phyloP scores from a whole-genome alignment of 2,113 vertebrate genomes.

The Dendropsophus ebraccatus region DNA sequence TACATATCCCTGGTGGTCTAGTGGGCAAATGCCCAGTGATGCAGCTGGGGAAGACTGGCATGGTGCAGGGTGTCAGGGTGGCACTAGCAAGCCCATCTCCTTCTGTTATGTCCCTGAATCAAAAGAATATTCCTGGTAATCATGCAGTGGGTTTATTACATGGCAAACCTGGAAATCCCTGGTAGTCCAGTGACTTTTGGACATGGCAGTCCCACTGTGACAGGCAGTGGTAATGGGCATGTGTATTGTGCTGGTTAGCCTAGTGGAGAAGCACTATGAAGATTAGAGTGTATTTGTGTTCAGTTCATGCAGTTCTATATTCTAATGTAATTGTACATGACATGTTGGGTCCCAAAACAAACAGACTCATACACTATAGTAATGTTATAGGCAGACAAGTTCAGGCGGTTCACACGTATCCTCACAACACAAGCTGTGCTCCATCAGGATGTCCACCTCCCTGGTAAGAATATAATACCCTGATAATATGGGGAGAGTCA shows the following conservation, averaged over 20 bases:
- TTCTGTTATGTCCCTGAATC: too few relatives aligned
- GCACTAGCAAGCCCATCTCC: too few relatives aligned
- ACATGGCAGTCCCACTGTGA: too few relatives aligned
- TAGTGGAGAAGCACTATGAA: too few relatives aligned
- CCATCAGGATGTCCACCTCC: not conserved
- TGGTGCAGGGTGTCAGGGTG: too few relatives aligned
- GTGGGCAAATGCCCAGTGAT: too few relatives aligned
- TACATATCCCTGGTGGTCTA: not conserved
- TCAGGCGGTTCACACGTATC: not conserved
- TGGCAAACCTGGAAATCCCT: too few relatives aligned
- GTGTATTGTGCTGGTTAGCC: too few relatives aligned
- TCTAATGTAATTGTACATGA: not conserved
- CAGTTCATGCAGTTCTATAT: not conserved
- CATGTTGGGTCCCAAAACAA: not conserved
- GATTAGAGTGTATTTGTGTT: not conserved
- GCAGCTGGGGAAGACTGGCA: too few relatives aligned
- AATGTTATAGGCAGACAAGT: not conserved
- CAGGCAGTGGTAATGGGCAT: not conserved
- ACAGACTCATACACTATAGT: not conserved
- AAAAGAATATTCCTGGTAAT: too few relatives aligned
- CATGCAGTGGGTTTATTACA: too few relatives aligned
- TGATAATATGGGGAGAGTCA: slow-evolving; percentile 42
- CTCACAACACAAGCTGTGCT: not conserved
- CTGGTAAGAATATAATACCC: not conserved
- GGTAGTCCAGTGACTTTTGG: not conserved